Evolutionary conservation across 2,888 invertebrate species (phyloP), one percentile per base, ranked within the genome.

Genomic region (Siphlonurus alternatus): DNA sequence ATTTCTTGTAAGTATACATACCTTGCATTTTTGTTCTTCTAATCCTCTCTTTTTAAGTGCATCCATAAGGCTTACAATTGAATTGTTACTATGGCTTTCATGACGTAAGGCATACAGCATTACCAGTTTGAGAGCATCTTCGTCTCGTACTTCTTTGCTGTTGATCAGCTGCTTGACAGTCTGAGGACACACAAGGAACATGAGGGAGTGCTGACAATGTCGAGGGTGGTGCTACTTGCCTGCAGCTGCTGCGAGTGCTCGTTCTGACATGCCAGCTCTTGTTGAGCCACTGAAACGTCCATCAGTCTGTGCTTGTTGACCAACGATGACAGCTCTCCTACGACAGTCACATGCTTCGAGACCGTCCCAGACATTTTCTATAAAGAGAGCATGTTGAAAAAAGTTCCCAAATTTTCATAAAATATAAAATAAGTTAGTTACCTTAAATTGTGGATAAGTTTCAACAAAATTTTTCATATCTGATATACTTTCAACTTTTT

Each of bases 381-480:
- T 1, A 69, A 70, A 61, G 23, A 59, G 54, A 63, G 53, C 60
- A 38, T 54, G 54, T 24, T 61, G 20, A 20, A 54, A 18, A 61
- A 64, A 18, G n/a, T 18, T 2, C 1, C 23, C 23, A 23, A 66
- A n/a, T 18, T 10, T 1, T 56, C 56, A 1, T 63, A 62, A 62
- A 62, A 7, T 5, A 22, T 7, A 22, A n/a, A 56, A 10, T 20
- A 56, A 10, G 20, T 5, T 10, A 20, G 64, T 68, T 71, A 82
- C 82, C 77, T 96, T 97, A 74, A 99, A 99, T 70, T 97, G 88
- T 0, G 99, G 99, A 79, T 99, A 99, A 18, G 90, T 88, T 75
- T 99, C 98, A 0, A 99, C 93, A 75, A 98, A 98, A 72, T 85
- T 88, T 79, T 99, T 99, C 98, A 99, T 98, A 74, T 99, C 99